Conservation (phyloP, 2,888 invertebrate genomes). For the Nomada hirtipes region DNA sequence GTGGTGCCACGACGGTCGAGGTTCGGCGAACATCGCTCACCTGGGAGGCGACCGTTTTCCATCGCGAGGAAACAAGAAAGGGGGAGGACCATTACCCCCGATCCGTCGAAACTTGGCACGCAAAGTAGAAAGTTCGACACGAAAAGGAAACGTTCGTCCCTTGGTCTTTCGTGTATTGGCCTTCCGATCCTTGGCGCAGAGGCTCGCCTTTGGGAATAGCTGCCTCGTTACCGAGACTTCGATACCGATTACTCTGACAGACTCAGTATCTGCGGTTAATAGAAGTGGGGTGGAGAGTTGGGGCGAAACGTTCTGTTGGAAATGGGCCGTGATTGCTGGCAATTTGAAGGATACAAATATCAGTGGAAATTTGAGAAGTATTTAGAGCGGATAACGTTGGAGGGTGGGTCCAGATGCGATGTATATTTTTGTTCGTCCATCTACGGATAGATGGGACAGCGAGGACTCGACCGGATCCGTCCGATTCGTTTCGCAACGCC, state of each 20-base stretch:
- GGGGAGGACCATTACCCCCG: conserved; percentile 31
- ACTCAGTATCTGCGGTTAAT: conserved; percentile 66
- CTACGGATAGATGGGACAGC: conserved; percentile 47
- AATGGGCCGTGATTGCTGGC: conserved; percentile 16
- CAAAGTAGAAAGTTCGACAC: conserved; percentile 22
- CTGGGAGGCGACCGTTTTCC: neutral
- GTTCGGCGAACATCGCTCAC: conserved; percentile 11
- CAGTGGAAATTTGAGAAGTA: too few relatives aligned
- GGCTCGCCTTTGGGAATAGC: conserved; percentile 69
- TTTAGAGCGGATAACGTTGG: too few relatives aligned
- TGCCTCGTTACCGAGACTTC: conserved; percentile 70
- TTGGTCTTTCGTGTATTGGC: conserved; percentile 26
- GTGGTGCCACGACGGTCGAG: conserved; percentile 55
- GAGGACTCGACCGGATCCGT: conserved; percentile 65
- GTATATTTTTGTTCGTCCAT: conserved; percentile 63
- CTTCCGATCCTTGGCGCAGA: conserved; percentile 19
- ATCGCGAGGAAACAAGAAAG: conserved; percentile 1
- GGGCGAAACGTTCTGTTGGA: conserved; percentile 54
- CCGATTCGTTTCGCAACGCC: conserved; percentile 69
- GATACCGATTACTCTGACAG: conserved; percentile 57
- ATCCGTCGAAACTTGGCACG: conserved; percentile 39
- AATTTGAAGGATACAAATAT: neutral
- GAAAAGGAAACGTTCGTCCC: conserved; percentile 25
- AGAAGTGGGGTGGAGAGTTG: conserved; percentile 46
- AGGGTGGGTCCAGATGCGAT: conserved; percentile 40